Evolutionary conservation across 2,888 invertebrate species (phyloP), one percentile per base, ranked within the genome.

Genomic region (Aplocera efformata): DNA sequence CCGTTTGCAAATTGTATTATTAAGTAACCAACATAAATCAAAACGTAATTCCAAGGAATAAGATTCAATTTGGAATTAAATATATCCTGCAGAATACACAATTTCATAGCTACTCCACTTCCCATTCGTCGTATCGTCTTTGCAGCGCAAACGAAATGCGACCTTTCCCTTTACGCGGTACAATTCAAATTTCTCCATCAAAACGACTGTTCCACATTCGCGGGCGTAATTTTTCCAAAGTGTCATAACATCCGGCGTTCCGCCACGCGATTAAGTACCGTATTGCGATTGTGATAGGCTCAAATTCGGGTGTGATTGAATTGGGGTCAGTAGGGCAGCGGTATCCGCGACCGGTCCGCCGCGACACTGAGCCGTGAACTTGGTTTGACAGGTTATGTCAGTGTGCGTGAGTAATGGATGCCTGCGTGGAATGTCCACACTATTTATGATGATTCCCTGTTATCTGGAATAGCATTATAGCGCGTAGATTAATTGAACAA

Each of bases 311-410:
- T 37, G 38, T 25, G 11, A 2, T 1, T 8, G 25, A 23, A 51
- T 42, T 34, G 36, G 56, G 77, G 77, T 75, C 60, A 77, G 65
- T 71, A 40, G 74, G 76, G 37, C 72, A 68, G 62, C 59, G 52
- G 50, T 63, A 64, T 61, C 60, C 66, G 67, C 63, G 67, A 70
- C 67, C 70, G 61, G 67, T 60, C 59, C 38, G 61, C 54, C 32
- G n/a, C 40, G 45, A 41, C 40, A 45, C 45, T 45, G 47, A 79
- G 71, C 82, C 81, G 70, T 82, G 85, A 82, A 83, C 84, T 83
- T 84, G 84, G 71, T 63, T 57, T 56, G 59, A 61, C 48, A 52
- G 50, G 58, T 72, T 72, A 67, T 67, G 62, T 68, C 66, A 69
- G 54, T 47, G 57, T 39, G 47, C 43, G 43, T 31, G 32, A 23